Percentiles rank a stretch among this genome's conserved stretches.
Evolutionary conservation across 2,797 vertebrate species (phyloP).

Genomic region (Sebastes oblongus): DNA sequence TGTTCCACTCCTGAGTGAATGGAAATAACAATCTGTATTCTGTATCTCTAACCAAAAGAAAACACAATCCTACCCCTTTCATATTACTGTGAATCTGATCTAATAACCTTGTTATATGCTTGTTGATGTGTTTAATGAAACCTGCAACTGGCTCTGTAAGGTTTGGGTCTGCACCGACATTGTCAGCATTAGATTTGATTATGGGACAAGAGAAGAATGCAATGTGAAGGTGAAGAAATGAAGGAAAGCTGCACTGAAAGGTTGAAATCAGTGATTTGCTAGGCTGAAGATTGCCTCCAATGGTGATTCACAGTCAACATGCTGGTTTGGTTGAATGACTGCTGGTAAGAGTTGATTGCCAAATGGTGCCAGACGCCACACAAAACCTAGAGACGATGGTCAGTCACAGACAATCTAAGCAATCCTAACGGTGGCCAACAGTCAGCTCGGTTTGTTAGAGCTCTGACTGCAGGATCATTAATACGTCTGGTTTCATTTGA

Average conservation of each 20-base stretch:
- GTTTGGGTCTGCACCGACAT: background rate
- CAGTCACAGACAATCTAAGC: background rate
- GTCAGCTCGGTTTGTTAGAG: background rate
- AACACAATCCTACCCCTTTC: background rate
- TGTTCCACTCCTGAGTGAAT: background rate
- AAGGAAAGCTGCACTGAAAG: background rate
- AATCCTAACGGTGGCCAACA: background rate
- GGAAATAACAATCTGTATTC: background rate
- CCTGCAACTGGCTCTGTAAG: background rate
- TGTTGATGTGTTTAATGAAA: background rate
- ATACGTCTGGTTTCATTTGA: background rate
- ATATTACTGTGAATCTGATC: background rate
- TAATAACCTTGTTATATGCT: background rate
- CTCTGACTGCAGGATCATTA: background rate
- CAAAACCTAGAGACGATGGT: too few relatives aligned
- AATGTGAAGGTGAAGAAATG: background rate
- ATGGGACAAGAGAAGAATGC: background rate
- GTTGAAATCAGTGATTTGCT: conserved; percentile 5
- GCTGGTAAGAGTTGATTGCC: background rate
- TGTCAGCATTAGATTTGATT: background rate
- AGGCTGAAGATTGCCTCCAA: background rate
- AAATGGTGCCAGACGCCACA: background rate
- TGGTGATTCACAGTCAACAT: background rate
- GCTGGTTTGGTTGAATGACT: background rate
- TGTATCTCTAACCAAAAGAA: background rate